A percentile compares a stretch with the other conserved stretches of the same genome.
phyloP scores from a whole-genome alignment of 2,113 vertebrate species.

The Lepus americanus region DNA sequence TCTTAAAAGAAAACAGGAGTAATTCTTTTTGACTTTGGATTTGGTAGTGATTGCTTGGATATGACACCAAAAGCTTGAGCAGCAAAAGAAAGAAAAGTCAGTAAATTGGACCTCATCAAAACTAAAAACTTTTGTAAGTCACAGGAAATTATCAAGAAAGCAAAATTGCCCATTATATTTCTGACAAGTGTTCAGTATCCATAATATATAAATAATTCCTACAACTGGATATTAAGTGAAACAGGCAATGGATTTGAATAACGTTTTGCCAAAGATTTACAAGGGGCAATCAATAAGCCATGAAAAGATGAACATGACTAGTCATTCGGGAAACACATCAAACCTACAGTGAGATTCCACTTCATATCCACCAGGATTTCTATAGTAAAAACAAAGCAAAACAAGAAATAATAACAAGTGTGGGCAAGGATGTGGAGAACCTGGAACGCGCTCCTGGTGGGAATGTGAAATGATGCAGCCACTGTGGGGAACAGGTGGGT shows the following conservation, averaged over 20 bases:
- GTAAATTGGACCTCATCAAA: conserved; percentile 16
- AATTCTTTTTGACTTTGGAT: not conserved
- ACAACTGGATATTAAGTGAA: not conserved
- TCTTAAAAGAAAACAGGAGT: not conserved
- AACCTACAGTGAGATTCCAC: not conserved
- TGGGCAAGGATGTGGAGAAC: not conserved
- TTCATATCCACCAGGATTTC: not conserved
- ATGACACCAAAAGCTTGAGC: not conserved
- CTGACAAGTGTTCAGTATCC: not conserved
- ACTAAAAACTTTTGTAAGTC: not conserved
- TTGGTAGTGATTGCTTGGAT: not conserved
- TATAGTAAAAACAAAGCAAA: not conserved
- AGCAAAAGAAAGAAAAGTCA: not conserved
- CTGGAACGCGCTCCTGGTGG: too few relatives aligned
- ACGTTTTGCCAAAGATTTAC: not conserved
- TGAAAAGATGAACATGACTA: not conserved
- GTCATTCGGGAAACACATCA: not conserved
- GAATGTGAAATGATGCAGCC: not conserved
- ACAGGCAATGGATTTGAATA: not conserved
- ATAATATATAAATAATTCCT: not conserved
- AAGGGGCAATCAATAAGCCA: not conserved
- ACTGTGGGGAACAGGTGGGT: not conserved
- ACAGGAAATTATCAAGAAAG: not conserved
- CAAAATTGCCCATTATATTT: not conserved
- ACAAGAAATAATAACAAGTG: not conserved